These are phyloP conservation scores for Eristalinus sepulchralis DNA, from an alignment of 2,888 invertebrate genomes.

Conservation along the genomic window DNA sequence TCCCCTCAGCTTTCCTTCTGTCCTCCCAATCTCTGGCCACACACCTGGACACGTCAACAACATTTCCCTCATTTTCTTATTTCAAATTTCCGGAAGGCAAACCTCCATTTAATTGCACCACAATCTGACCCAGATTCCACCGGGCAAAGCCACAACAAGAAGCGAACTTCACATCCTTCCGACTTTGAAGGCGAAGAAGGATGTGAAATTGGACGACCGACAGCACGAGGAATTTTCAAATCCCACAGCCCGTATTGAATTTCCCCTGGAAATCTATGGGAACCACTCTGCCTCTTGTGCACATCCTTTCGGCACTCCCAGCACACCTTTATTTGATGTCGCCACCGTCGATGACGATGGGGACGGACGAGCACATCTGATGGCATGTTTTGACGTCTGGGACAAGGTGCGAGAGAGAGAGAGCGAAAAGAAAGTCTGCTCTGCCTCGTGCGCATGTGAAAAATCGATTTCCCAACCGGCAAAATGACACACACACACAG, in stretches of 20 bases:
- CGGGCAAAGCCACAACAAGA: too few species aligned
- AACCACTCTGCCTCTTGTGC: constrained; percentile 2
- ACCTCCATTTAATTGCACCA: too few species aligned
- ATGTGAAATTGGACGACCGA: too few species aligned
- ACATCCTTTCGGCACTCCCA: constrained; percentile 16
- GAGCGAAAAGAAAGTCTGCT: neutral
- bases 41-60: too few species aligned
- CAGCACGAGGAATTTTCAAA: neutral
- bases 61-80: too few species aligned
- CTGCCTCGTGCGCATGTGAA: constrained; percentile 33
- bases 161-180: too few species aligned
- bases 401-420: neutral
- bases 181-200: too few species aligned
- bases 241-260: constrained; percentile 38
- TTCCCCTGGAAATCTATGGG: constrained; percentile 1
- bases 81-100: too few species aligned
- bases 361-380: neutral
- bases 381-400: constrained; percentile 26
- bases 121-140: too few species aligned
- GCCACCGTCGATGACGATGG: neutral
- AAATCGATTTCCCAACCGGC: constrained; percentile 51
- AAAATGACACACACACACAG: neutral
- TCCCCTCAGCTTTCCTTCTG: too few species aligned
- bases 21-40: too few species aligned
- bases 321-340: constrained; percentile 43